Evolutionary conservation across 2,797 vertebrate species (phyloP).

Genomic region (Scolopax rusticola): DNA sequence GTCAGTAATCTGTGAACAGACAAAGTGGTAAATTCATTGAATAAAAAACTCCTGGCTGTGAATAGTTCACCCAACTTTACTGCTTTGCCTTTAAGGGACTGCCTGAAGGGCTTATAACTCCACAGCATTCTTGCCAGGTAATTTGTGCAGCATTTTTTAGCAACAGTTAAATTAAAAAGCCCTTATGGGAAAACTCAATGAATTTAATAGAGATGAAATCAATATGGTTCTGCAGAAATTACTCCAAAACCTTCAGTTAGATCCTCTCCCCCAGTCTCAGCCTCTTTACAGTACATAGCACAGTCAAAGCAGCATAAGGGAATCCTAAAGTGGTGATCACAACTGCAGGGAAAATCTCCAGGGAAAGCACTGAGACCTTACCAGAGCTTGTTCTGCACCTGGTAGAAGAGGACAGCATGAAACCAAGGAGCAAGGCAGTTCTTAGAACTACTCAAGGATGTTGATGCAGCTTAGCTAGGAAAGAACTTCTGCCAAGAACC

Average conservation of each 20-base stretch:
- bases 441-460: neutral
- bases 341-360: neutral
- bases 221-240: conserved; percentile 49
- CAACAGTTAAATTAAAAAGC: conserved; percentile 63
- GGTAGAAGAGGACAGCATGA: neutral
- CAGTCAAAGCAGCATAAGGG: rapidly evolving
- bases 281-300: neutral
- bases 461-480: neutral
- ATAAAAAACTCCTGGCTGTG: conserved; percentile 30
- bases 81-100: conserved; percentile 60
- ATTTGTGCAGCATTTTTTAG: conserved; percentile 64
- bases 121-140: conserved; percentile 48
- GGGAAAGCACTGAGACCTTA: neutral
- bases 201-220: conserved; percentile 64
- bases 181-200: conserved; percentile 54
- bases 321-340: neutral
- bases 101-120: conserved; percentile 56
- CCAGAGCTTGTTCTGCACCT: neutral
- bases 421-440: neutral
- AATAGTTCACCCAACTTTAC: conserved; percentile 45
- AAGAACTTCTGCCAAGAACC: neutral
- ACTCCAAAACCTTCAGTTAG: conserved; percentile 15
- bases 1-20: conserved; percentile 43
- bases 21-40: conserved; percentile 36
- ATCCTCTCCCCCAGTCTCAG: neutral